phyloP scores from a whole-genome alignment of 2,797 vertebrate species.

The Orestias chungarensis region DNA sequence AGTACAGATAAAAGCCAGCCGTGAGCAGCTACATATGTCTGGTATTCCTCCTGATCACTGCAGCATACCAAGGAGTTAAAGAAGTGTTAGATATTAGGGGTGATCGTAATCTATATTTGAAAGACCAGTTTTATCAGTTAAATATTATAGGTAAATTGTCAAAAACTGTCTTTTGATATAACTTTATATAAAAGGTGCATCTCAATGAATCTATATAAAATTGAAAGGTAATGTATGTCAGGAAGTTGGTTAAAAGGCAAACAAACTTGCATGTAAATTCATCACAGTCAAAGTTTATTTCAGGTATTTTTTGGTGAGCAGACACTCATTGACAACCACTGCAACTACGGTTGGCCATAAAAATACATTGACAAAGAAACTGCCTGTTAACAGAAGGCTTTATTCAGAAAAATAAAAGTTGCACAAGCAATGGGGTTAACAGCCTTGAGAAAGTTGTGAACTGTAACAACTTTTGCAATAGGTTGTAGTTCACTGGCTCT shows the following conservation, averaged over 20 bases:
- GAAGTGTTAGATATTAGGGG: slow-evolving; percentile 9
- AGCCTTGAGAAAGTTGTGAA: not conserved
- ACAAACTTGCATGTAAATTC: not conserved
- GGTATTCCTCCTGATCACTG: slow-evolving; percentile 34
- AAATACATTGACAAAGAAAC: not conserved
- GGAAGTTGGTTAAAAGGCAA: not conserved
- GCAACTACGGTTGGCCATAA: not conserved
- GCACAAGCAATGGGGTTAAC: not conserved
- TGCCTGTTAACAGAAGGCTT: not conserved
- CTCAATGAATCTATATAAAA: not conserved
- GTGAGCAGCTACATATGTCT: slow-evolving; percentile 55
- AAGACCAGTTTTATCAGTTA: not conserved
- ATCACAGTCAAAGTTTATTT: not conserved
- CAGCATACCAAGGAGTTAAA: slow-evolving; percentile 31
- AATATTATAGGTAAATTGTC: not conserved
- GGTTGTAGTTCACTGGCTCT: no score
- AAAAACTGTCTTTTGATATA: slow-evolving; percentile 2
- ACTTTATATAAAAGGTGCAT: not conserved
- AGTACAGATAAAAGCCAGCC: slow-evolving; percentile 68
- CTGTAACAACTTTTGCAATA: not conserved
- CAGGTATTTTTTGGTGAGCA: no score
- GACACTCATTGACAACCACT: not conserved
- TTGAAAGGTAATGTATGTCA: not conserved
- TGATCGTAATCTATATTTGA: not conserved
- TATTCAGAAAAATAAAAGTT: not conserved